These are phyloP conservation scores for Dynastes maya DNA, from an alignment of 2,888 invertebrate species.

Conservation along the genomic window DNA sequence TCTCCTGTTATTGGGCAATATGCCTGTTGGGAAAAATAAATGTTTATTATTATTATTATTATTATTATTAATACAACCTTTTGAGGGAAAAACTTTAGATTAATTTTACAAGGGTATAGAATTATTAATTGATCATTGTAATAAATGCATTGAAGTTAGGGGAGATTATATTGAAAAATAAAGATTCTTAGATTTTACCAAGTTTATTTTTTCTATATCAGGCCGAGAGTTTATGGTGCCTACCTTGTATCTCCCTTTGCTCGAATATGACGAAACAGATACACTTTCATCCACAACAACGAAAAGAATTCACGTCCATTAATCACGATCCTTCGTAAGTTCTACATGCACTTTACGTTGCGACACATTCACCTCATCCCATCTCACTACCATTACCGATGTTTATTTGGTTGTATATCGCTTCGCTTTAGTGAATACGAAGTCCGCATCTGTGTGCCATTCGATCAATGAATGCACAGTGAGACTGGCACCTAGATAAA, in stretches of 20 bases:
- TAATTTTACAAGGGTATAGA: too few species aligned
- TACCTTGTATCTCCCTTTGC: background rate
- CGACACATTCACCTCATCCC: background rate
- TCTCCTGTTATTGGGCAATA: too few species aligned
- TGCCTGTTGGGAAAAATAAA: too few species aligned
- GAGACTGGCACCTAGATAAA: background rate
- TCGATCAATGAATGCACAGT: conserved; percentile 5
- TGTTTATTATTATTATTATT: too few species aligned
- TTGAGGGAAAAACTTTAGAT: too few species aligned
- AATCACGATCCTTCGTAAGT: conserved; percentile 2
- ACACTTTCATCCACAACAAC: background rate
- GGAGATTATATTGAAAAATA: too few species aligned
- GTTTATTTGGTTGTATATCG: background rate
- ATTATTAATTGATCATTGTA: too few species aligned
- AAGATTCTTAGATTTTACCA: too few species aligned
- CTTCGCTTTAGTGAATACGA: background rate
- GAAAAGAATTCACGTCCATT: conserved; percentile 3
- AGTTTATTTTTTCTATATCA: too few species aligned
- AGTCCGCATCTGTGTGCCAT: background rate
- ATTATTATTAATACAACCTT: too few species aligned
- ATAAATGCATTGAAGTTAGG: too few species aligned
- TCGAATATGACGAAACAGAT: background rate
- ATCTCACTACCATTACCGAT: background rate
- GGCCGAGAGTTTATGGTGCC: too few species aligned
- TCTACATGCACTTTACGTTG: background rate